Evolutionary conservation across 2,113 vertebrate species (phyloP).

Genomic region (Percopsis transmontana): DNA sequence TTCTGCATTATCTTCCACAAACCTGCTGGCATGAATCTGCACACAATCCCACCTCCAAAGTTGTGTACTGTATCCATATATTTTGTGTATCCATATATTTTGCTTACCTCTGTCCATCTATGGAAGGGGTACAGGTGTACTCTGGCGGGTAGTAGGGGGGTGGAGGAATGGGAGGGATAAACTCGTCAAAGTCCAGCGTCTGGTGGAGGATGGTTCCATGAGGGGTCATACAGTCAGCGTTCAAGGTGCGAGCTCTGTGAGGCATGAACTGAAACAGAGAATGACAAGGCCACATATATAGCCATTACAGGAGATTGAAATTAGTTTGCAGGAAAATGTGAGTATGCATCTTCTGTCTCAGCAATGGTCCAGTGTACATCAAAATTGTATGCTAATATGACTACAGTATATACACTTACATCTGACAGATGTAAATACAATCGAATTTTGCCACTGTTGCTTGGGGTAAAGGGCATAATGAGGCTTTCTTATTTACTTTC

Average conservation of each 20-base stretch:
- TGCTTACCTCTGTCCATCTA: constrained; percentile 86
- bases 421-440: too few relatives aligned
- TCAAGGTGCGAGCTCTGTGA: constrained; percentile 83
- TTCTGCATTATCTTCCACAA: too few relatives aligned
- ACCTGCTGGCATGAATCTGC: too few relatives aligned
- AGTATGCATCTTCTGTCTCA: neutral
- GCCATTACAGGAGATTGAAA: neutral
- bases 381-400: neutral
- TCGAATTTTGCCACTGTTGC: too few relatives aligned
- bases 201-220: constrained; percentile 92
- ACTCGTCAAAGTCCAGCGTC: constrained; percentile 95
- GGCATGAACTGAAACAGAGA: constrained; percentile 89
- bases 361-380: neutral
- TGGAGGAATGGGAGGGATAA: constrained; percentile 93
- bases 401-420: too few relatives aligned
- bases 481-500: too few relatives aligned
- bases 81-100: constrained; percentile 8
- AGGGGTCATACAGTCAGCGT: constrained; percentile 89
- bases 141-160: constrained; percentile 97
- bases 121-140: constrained; percentile 89
- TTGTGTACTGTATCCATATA: constrained; percentile 10
- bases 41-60: neutral
- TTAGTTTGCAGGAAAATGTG: neutral
- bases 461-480: too few relatives aligned
- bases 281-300: constrained; percentile 12